Conservation (phyloP, 2,797 vertebrate genomes). For the Choloepus didactylus region DNA sequence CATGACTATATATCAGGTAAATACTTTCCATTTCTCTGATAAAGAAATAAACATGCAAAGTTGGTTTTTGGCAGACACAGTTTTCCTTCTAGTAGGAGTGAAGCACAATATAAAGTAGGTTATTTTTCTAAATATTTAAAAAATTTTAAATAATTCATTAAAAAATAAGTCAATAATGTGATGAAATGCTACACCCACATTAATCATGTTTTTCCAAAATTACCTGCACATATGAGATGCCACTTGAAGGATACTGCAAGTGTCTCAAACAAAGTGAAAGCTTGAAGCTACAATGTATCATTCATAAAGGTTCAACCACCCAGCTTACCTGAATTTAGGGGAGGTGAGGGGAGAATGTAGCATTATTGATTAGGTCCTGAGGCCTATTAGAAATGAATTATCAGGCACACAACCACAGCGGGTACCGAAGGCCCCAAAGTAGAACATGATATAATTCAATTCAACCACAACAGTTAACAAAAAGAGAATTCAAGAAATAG, state of each 20-base stretch:
- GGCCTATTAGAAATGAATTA: neutral
- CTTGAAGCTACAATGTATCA: neutral
- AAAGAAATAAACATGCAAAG: conserved; percentile 27
- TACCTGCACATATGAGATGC: neutral
- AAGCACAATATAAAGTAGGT: neutral
- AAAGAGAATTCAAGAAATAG: conserved; percentile 29
- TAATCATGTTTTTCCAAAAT: neutral
- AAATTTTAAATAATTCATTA: neutral
- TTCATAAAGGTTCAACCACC: neutral
- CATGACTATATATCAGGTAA: conserved; percentile 25
- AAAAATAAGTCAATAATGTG: neutral
- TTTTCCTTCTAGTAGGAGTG: neutral
- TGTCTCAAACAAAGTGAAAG: neutral
- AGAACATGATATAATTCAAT: neutral
- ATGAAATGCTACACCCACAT: neutral
- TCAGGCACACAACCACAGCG: neutral
- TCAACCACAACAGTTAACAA: conserved; percentile 3
- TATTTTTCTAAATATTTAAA: neutral
- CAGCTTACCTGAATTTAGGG: neutral
- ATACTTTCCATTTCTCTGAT: conserved; percentile 9
- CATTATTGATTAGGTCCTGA: neutral
- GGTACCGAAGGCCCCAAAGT: neutral
- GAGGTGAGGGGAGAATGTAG: neutral
- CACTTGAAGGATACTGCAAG: neutral
- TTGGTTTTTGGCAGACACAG: neutral